Evolutionary conservation across 2,888 invertebrate genomes (phyloP).

Genomic region (Sinodicranocentrus sp.): DNA sequence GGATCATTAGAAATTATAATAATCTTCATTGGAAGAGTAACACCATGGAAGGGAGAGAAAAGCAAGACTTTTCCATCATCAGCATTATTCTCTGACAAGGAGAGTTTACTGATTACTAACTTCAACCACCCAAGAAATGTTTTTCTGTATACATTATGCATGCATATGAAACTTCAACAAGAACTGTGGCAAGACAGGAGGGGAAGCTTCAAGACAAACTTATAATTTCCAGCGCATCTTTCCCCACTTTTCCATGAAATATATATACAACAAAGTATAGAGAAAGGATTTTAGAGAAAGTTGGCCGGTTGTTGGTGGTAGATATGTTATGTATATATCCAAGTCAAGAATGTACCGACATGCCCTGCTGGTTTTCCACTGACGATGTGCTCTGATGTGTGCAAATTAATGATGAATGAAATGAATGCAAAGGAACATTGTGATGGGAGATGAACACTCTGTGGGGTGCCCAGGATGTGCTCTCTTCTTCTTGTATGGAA

Average conservation of each 20-base stretch:
- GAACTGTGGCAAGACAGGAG: not conserved
- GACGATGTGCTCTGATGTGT: constrained; percentile 61
- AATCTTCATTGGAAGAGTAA: constrained; percentile 35
- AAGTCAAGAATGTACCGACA: not conserved
- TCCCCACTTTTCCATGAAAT: constrained; percentile 1
- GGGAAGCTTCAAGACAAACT: too few species aligned
- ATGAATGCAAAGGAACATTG: constrained; percentile 62
- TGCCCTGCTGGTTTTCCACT: constrained; percentile 45
- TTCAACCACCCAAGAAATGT: constrained; percentile 21
- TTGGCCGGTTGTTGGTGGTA: not conserved
- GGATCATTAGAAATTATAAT: constrained; percentile 46
- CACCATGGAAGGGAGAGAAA: not conserved
- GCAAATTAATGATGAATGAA: constrained; percentile 68
- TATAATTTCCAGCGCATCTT: constrained; percentile 7
- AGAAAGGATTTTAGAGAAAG: not conserved
- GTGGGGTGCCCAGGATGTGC: constrained; percentile 24
- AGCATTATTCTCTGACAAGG: constrained; percentile 26
- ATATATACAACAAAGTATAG: not conserved
- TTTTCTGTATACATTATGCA: not conserved
- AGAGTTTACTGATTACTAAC: constrained; percentile 21
- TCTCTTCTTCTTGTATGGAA: not conserved
- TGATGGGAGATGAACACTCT: constrained; percentile 47
- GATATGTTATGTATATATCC: too few species aligned
- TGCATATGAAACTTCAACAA: not conserved
- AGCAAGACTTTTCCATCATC: constrained; percentile 22